Evolutionary conservation across 1,140 invertebrate genomes (phyloP), one percentile per base, ranked within the genome.

Genomic region (Anastrepha obliqua): DNA sequence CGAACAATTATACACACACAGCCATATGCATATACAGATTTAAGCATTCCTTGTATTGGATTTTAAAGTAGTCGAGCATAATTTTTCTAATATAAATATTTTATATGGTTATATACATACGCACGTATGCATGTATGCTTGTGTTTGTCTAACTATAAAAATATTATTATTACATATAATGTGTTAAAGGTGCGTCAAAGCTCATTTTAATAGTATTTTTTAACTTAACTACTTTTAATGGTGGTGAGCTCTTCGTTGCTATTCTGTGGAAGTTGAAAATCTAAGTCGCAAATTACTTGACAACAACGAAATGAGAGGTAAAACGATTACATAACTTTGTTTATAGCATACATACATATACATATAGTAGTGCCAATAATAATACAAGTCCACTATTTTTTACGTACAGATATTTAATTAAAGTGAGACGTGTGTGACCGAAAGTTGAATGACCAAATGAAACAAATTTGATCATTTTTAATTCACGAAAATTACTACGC

Each of bases 401-500:
- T 74, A 81, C 8, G 13, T 29, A 11, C 6, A 74, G 44, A 9
- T 55, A 55, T 81, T 55, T 81, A 81, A 81, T 81, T 55, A 81
- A 55, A 55, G 42, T 81, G 8, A 20, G 74, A n/a, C 20, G 74
- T 51, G 3, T 81, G 47, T 8, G n/a, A 20, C 7, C 0, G 17
- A 81, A 7, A 17, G 74, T 81, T 81, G 74, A 81, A 81, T 81
- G 74, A 55, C 74, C 74, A 55, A 13, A 81, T 9, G 29, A 29
- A 29, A 55, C 5, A 51, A 55, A 47, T 51, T 29, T 55, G 29
- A 81, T 58, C 29, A 51, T 55, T 9, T 74, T 74, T 74, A 5
- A 17, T 64, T 47, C 47, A 42, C n/a, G 7, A 74, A 44, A 74
- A 44, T 67, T 39, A 39, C 39, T 67, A 67, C 29, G 65, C 39